Evolutionary conservation across 2,888 invertebrate species (phyloP).

Genomic region (Drosophila hamatofila): DNA sequence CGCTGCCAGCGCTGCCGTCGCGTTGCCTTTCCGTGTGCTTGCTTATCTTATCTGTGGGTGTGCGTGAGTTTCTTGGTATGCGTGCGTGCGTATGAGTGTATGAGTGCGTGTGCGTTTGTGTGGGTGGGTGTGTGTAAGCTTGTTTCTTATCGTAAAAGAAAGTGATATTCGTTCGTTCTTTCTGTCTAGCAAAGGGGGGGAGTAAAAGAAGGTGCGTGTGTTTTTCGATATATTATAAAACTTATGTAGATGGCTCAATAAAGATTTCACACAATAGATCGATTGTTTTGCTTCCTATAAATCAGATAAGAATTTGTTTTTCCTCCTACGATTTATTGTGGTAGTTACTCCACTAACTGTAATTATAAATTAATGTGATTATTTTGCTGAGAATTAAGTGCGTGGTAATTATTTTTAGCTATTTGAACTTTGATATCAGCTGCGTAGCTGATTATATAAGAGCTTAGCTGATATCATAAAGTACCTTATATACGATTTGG

Average conservation of each 20-base stretch:
- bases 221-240: slow-evolving; percentile 12
- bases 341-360: not conserved
- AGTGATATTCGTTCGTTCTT: slow-evolving; percentile 54
- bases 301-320: slow-evolving; percentile 1
- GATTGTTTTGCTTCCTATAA: not conserved
- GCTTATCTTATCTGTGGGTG: slow-evolving; percentile 33
- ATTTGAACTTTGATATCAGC: slow-evolving; percentile 29
- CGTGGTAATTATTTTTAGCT: not conserved
- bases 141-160: slow-evolving; percentile 62
- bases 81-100: slow-evolving; percentile 19
- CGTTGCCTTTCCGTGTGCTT: slow-evolving; percentile 25
- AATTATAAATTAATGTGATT: slow-evolving; percentile 16
- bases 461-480: slow-evolving; percentile 33
- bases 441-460: slow-evolving; percentile 54
- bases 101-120: not conserved
- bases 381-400: not conserved
- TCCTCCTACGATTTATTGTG: not conserved
- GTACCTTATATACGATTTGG: not conserved
- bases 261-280: slow-evolving; percentile 14
- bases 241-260: slow-evolving; percentile 13
- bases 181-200: not conserved
- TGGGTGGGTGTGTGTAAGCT: slow-evolving; percentile 9
- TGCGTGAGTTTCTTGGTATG: slow-evolving; percentile 5
- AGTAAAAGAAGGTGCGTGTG: slow-evolving; percentile 13
- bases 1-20: slow-evolving; percentile 38